These are phyloP conservation scores for Vollenhovia emeryi DNA, from an alignment of 1,140 invertebrate genomes.

Conservation along the genomic window DNA sequence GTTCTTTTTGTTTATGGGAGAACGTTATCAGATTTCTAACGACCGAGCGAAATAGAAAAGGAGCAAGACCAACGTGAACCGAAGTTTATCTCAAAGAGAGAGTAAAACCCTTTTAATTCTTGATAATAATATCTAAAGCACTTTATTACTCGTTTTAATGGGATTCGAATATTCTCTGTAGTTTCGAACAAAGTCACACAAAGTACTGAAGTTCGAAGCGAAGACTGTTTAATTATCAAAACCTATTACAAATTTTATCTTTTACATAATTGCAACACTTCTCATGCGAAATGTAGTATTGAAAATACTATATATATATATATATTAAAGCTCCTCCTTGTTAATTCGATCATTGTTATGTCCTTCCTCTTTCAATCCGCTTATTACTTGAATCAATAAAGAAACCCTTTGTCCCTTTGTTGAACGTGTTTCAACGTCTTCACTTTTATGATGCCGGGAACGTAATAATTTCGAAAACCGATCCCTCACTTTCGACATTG, in stretches of 20 bases:
- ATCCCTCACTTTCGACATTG: background rate
- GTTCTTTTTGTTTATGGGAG: background rate
- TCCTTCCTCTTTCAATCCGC: background rate
- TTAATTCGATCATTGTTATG: background rate
- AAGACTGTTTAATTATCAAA: conserved; percentile 27
- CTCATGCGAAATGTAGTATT: background rate
- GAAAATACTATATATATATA: background rate
- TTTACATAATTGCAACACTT: background rate
- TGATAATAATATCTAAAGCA: conserved; percentile 40
- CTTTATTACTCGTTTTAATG: conserved; percentile 48
- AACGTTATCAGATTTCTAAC: conserved; percentile 16
- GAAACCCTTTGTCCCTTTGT: conserved; percentile 10
- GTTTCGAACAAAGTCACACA: conserved; percentile 12
- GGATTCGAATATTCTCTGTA: conserved; percentile 37
- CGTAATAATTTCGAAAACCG: conserved; percentile 6
- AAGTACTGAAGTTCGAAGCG: conserved; percentile 5
- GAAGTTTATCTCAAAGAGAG: conserved; percentile 24
- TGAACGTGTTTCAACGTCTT: background rate
- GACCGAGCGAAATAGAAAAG: background rate
- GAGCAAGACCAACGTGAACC: background rate
- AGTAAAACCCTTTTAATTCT: conserved; percentile 42
- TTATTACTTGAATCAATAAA: conserved; percentile 13
- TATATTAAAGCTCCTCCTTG: background rate
- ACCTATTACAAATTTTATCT: conserved; percentile 18
- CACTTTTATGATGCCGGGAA: background rate